Evolutionary conservation across 2,113 vertebrate genomes (phyloP).

Genomic region (Thalassarche chlororhynchos): DNA sequence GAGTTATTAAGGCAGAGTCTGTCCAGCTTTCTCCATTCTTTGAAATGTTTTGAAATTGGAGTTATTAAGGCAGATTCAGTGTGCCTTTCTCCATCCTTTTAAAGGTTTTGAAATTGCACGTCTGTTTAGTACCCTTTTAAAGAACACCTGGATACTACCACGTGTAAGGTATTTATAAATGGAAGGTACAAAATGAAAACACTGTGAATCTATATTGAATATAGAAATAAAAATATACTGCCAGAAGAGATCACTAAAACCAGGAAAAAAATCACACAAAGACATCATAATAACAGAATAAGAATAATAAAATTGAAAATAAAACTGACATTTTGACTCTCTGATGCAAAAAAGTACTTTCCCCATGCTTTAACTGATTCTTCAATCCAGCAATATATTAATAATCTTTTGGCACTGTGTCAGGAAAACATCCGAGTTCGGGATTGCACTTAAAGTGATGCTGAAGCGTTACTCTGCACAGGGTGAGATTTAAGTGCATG

Average conservation of each 20-base stretch:
- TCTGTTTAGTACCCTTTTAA: not conserved
- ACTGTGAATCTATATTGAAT: not conserved
- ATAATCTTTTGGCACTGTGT: not conserved
- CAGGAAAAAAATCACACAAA: not conserved
- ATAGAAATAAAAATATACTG: not conserved
- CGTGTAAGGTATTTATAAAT: not conserved
- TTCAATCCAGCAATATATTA: not conserved
- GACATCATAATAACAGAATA: not conserved
- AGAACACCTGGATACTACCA: not conserved
- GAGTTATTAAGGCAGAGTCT: not conserved
- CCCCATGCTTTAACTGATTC: not conserved
- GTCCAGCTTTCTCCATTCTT: not conserved
- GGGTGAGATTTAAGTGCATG: not conserved
- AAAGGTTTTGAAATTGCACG: not conserved
- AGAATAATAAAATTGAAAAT: not conserved
- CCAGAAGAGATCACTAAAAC: not conserved
- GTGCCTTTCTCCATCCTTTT: not conserved
- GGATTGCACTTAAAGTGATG: not conserved
- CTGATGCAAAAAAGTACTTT: not conserved
- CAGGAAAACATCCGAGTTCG: not conserved
- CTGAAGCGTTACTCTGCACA: not conserved
- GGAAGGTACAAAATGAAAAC: not conserved
- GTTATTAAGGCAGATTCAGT: not conserved
- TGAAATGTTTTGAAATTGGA: not conserved
- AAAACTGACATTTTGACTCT: not conserved